Evolutionary conservation across 2,113 vertebrate genomes (phyloP).

Genomic region (Scopus umbretta): DNA sequence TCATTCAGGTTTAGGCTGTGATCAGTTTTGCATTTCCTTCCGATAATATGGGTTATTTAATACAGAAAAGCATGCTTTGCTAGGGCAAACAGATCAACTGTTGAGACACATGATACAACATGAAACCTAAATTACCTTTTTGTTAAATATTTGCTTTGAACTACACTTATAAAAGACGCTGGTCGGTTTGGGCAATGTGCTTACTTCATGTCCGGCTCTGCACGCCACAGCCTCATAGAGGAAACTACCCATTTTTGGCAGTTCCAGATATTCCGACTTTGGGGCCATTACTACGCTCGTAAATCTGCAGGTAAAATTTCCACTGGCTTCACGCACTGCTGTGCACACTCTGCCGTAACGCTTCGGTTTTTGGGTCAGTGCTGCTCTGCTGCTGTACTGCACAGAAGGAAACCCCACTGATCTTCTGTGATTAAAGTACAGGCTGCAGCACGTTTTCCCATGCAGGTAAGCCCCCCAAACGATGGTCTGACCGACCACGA

Average conservation of each 20-base stretch:
- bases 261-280: not conserved
- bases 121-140: not conserved
- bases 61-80: not conserved
- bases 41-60: not conserved
- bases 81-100: not conserved
- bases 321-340: not conserved
- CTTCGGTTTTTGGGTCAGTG: not conserved
- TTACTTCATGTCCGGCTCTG: not conserved
- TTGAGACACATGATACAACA: not conserved
- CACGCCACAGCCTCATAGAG: not conserved
- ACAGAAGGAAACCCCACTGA: not conserved
- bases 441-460: not conserved
- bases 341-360: not conserved
- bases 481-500: not conserved
- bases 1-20: not conserved
- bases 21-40: not conserved
- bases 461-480: accelerated
- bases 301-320: not conserved
- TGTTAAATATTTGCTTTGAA: not conserved
- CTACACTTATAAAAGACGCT: not conserved
- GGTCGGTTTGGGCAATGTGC: not conserved
- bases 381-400: not conserved
- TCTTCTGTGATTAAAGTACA: accelerated
- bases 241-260: not conserved
- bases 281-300: not conserved